Evolutionary conservation across 2,888 invertebrate genomes (phyloP).

Genomic region (Pseudeuparius sepicola): DNA sequence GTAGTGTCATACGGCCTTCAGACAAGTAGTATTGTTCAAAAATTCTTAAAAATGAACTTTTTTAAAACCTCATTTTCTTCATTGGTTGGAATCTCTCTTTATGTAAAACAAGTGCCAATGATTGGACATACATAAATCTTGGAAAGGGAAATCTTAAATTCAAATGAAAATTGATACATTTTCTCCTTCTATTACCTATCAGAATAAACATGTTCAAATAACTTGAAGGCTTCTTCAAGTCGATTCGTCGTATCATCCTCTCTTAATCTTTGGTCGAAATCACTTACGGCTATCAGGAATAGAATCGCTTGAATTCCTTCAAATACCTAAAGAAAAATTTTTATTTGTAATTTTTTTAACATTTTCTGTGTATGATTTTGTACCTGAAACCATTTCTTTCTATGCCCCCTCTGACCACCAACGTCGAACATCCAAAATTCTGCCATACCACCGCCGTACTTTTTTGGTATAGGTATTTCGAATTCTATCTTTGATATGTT

Average conservation of each 20-base stretch:
- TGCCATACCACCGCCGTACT: constrained; percentile 59
- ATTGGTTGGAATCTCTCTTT: too few species aligned
- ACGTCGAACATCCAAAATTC: constrained; percentile 78
- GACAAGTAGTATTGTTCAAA: too few species aligned
- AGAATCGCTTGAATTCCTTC: constrained; percentile 74
- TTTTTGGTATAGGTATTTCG: constrained; percentile 57
- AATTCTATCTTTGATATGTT: constrained; percentile 69
- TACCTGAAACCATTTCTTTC: constrained; percentile 71
- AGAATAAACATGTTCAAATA: constrained; percentile 66
- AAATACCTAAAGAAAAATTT: constrained; percentile 48
- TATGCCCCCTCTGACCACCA: constrained; percentile 71
- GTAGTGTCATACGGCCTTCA: too few species aligned
- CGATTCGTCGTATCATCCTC: constrained; percentile 64
- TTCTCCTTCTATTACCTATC: constrained; percentile 14
- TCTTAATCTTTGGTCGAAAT: constrained; percentile 66
- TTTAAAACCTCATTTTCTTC: too few species aligned
- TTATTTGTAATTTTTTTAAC: not conserved
- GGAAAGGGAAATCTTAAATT: too few species aligned
- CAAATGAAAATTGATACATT: too few species aligned
- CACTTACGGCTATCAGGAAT: constrained; percentile 70
- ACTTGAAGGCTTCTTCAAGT: constrained; percentile 56
- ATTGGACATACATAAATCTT: too few species aligned
- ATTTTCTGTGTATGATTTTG: too few species aligned
- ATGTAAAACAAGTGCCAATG: too few species aligned
- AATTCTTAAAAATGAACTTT: too few species aligned